Percentiles rank a stretch among this genome's conserved stretches.
Evolutionary conservation across 2,888 invertebrate genomes (phyloP).

Genomic region (Formica aserva): DNA sequence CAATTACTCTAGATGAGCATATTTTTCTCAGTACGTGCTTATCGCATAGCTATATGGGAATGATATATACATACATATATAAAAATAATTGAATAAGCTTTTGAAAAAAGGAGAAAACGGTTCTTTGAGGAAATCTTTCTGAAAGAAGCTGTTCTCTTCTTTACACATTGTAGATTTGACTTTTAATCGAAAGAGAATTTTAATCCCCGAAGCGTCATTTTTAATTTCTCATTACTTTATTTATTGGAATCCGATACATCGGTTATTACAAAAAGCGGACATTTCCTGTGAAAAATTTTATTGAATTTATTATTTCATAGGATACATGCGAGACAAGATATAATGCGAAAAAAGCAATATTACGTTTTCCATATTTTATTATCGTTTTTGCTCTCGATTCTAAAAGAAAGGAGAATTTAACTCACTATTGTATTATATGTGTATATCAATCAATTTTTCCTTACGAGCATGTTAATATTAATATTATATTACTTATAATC

Average conservation of each 20-base stretch:
- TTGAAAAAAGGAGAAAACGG: background rate
- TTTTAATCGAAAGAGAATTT: background rate
- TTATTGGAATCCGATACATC: background rate
- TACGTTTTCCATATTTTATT: background rate
- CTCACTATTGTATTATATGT: background rate
- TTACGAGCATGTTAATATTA: background rate
- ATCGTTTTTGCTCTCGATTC: background rate
- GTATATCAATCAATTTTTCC: background rate
- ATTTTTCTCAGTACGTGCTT: background rate
- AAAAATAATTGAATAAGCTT: background rate
- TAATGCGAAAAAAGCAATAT: background rate
- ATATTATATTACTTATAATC: background rate
- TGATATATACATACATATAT: background rate
- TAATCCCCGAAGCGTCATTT: background rate
- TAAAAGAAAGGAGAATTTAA: background rate
- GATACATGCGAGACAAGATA: background rate
- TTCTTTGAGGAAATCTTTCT: background rate
- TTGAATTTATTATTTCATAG: background rate
- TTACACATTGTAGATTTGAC: background rate
- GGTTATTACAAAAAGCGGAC: background rate
- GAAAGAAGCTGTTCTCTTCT: background rate
- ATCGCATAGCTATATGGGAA: background rate
- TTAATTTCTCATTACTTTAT: background rate
- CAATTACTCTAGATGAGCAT: background rate
- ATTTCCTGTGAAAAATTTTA: background rate